Base-by-base conservation (phyloP, 1,140 invertebrate species). In the Zaprionus ornatus region DNA sequence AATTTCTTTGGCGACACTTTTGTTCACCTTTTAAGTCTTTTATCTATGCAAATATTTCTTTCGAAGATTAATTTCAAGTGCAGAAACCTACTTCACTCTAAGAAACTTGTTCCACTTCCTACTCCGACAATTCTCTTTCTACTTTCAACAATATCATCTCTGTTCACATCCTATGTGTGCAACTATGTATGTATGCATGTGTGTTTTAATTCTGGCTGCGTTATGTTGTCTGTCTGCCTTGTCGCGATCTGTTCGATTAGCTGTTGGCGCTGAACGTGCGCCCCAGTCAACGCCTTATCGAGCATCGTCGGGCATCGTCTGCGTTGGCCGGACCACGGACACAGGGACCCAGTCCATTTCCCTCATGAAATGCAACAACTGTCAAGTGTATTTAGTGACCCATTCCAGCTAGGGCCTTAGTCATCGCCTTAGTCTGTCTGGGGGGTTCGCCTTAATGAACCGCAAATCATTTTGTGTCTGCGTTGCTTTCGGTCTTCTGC, bases 381-480 rank as follows among this genome's bases (percentile, higher is more conserved):
- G 75, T 74, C 75, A 74, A 78, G 75, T 77, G 74, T 73, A 73
- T 77, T 67, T 75, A 71, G 52, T 54, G 50, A 56, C 50, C 61
- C 25, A 35, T 63, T 50, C 9, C 55, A 10, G 64, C 37, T 62
- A 17, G 23, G 35, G 68, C 35, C 81, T 88, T 88, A 90, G 84
- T 88, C 83, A 87, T 88, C 70, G 12, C 3, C n/a, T 17, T 17
- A n/a, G 37, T 45, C 60, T 57, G 80, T 69, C 77, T 83, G 79
- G 68, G 55, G 55, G 74, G 57, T 61, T 77, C 65, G 69, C 74
- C 77, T 86, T 91, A 90, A 90, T 91, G 86, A 90, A 86, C 79
- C 68, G 82, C 86, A 85, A 90, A 80, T 82, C 79, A 90, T 90
- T 90, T 90, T 64, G 40, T 70, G 84, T 90, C 85, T 80, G 85